Evolutionary conservation across 35 echinoderm and acorn worm genomes (phyloP), one percentile per base, ranked within the genome.

Genomic region (Eucidaris tribuloides): DNA sequence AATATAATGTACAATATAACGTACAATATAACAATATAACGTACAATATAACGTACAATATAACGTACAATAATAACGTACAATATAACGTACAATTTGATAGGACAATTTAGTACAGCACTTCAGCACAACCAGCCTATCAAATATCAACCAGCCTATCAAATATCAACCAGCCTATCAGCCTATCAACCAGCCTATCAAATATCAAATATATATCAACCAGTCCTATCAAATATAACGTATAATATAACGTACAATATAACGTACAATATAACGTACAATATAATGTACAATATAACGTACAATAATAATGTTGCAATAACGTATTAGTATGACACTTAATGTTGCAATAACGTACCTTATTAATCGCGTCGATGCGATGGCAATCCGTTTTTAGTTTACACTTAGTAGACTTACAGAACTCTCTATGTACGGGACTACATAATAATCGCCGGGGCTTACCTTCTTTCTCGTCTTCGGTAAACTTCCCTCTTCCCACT

Each of bases 401-500:
- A 57, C 18, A 17, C 25, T 57, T 57, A 57, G 25, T 72, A 3
- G 18, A 36, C 43, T 29, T 58, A 80, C 78, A 80, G 29, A 9
- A 80, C 57, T 50, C 24, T 3, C 45, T 18, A 17, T 3, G 17
- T 13, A 15, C 57, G 52, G 52, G 46, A 15, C 49, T 58, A 22
- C 63, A 68, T 32, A 1, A 22, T 56, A 0, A 56, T 17, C 15
- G 22, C 15, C 15, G 22, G 50, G 0, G 31, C 31, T 32, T 24
- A 20, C 31, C 35, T 18, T n/a, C 41, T 15, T 39, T 49, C 39
- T 64, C 36, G 32, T 86, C 31, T 43, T 72, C 81, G 34, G 38
- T 77, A 3, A 60, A 58, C 29, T 61, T 59, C 35, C 84, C 85
- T 23, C 45, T 44, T 33, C 80, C 91, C 42, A 79, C 57, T 2